These are phyloP conservation scores for Notoglanidium macrostoma DNA, from an alignment of 2,797 vertebrate genomes.

Conservation along the genomic window DNA sequence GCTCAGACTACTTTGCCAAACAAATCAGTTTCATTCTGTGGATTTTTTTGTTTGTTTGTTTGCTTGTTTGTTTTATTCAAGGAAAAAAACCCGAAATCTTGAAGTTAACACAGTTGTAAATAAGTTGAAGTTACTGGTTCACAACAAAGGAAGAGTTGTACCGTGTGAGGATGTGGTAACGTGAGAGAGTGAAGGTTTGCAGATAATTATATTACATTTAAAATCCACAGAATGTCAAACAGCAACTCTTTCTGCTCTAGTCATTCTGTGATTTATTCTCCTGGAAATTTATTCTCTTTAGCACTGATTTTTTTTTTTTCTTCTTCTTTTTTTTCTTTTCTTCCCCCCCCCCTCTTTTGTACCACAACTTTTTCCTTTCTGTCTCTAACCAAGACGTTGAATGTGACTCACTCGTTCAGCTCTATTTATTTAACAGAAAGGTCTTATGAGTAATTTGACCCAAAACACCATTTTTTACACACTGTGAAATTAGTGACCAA, in stretches of 20 bases:
- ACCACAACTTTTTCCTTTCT: neutral
- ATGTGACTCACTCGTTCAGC: constrained; percentile 28
- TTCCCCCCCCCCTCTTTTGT: constrained; percentile 4
- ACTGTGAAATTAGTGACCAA: constrained; percentile 43
- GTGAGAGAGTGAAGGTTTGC: neutral
- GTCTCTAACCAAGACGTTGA: constrained; percentile 8
- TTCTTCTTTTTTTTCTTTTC: neutral
- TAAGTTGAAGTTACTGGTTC: constrained; percentile 21
- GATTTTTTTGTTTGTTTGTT: neutral
- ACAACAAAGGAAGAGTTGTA: neutral
- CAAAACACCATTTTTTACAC: constrained; percentile 9
- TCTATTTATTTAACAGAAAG: constrained; percentile 51
- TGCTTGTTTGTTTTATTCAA: neutral
- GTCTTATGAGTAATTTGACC: constrained; percentile 25
- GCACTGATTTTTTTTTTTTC: constrained; percentile 62
- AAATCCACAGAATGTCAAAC: constrained; percentile 19
- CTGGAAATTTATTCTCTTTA: constrained; percentile 24
- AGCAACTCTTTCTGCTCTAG: constrained; percentile 18
- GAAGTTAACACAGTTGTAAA: constrained; percentile 26
- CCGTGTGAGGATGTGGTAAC: neutral
- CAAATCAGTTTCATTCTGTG: constrained; percentile 5
- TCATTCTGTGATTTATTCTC: constrained; percentile 54
- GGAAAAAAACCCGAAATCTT: neutral
- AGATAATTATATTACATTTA: neutral
- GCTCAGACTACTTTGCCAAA: neutral